Percentiles rank a stretch among this genome's conserved stretches.
Conservation (phyloP, 2,113 vertebrate genomes). For the Entomyzon cyanotis region DNA sequence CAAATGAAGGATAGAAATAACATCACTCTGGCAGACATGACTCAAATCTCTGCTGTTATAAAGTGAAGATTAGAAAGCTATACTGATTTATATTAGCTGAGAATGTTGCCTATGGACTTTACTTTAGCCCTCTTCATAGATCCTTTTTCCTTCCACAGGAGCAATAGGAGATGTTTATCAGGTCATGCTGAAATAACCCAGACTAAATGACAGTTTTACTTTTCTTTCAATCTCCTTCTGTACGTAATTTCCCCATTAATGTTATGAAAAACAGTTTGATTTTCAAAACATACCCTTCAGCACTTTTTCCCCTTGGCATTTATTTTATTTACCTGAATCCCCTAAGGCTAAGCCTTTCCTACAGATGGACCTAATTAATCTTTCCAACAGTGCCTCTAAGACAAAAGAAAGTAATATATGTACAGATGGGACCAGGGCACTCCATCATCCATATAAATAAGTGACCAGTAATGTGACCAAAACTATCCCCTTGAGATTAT, state of each 20-base stretch:
- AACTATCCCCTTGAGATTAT: constrained; percentile 60
- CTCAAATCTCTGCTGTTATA: neutral
- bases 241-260: constrained; percentile 5
- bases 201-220: constrained; percentile 7
- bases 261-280: constrained; percentile 30
- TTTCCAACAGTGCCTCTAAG: constrained; percentile 35
- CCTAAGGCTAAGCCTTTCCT: constrained; percentile 33
- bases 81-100: neutral
- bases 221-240: neutral
- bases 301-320: constrained; percentile 10
- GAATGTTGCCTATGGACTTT: neutral
- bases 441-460: constrained; percentile 66
- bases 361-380: constrained; percentile 70
- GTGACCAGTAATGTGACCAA: constrained; percentile 66
- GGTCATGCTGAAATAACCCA: constrained; percentile 22
- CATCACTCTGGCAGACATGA: neutral
- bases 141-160: neutral
- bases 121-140: neutral
- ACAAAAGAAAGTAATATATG: constrained; percentile 72
- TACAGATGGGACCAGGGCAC: constrained; percentile 69
- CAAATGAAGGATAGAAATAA: neutral
- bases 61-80: neutral
- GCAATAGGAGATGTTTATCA: neutral
- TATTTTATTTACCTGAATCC: constrained; percentile 49
- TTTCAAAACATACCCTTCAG: constrained; percentile 15